Percentiles rank a stretch among this genome's conserved stretches.
phyloP scores from a whole-genome alignment of 2,797 vertebrate species.

The Lagodon rhomboides region DNA sequence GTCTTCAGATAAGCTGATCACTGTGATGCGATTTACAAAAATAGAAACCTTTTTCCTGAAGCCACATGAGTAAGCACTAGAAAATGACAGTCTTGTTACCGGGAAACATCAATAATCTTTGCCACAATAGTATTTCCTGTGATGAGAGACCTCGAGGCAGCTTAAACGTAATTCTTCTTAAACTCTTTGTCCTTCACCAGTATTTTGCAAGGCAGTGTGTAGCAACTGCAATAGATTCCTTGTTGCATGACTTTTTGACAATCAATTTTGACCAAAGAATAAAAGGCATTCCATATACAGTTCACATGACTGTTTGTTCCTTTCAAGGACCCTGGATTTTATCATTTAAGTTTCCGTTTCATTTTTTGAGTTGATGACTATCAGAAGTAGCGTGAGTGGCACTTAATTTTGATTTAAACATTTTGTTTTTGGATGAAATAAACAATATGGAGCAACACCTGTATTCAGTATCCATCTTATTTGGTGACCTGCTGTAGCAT shows the following conservation, averaged over 20 bases:
- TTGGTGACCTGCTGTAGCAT: not conserved
- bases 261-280: conserved; percentile 78
- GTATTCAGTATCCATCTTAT: conserved; percentile 30
- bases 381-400: not conserved
- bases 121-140: conserved; percentile 58
- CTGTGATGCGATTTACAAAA: conserved; percentile 61
- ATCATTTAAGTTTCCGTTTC: not conserved
- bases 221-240: conserved; percentile 60
- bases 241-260: conserved; percentile 80
- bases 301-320: conserved; percentile 42
- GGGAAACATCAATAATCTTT: conserved; percentile 28
- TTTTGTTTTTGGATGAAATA: not conserved
- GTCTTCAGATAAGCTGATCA: conserved; percentile 55
- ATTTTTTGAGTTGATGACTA: not conserved
- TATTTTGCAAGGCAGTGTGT: conserved; percentile 56
- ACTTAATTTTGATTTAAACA: not conserved
- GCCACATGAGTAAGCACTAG: conserved; percentile 34
- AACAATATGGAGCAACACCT: conserved; percentile 10
- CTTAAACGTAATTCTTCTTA: conserved; percentile 62
- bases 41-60: conserved; percentile 29
- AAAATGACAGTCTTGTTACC: conserved; percentile 39
- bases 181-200: conserved; percentile 51
- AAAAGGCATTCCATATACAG: conserved; percentile 74
- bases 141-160: conserved; percentile 71
- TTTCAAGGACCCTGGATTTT: conserved; percentile 38